phyloP scores from a whole-genome alignment of 37 sponge, comb jelly and placozoan species.

The Bolinopsis microptera region DNA sequence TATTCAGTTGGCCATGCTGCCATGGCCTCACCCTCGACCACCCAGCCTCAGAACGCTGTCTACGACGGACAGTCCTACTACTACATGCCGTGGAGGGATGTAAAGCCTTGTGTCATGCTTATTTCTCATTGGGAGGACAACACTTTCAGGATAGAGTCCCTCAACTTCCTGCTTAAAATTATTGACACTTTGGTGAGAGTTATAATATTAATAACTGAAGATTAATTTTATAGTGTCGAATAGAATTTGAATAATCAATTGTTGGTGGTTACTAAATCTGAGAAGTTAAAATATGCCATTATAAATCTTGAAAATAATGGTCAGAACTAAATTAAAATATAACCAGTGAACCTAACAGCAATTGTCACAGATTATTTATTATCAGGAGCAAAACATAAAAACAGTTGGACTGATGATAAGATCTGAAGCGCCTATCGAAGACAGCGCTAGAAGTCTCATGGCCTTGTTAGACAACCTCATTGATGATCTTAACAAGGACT shows the following conservation, averaged over 20 bases:
- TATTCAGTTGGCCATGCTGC: conserved; percentile 77
- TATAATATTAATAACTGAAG: not conserved
- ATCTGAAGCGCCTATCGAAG: conserved; percentile 49
- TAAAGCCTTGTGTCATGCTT: conserved; percentile 83
- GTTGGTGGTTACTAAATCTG: not conserved
- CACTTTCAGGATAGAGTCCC: conserved; percentile 81
- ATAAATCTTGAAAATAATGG: too few relatives aligned
- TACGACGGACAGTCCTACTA: conserved; percentile 88
- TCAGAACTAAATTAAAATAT: too few relatives aligned
- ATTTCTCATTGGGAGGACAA: conserved; percentile 96
- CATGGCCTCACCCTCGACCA: conserved; percentile 67
- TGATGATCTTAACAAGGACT: not conserved
- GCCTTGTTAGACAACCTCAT: conserved; percentile 9
- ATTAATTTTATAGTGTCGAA: too few relatives aligned
- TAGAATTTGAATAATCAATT: too few relatives aligned
- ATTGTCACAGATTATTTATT: too few relatives aligned
- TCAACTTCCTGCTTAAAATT: conserved; percentile 78
- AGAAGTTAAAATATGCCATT: too few relatives aligned
- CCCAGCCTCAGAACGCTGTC: conserved; percentile 90
- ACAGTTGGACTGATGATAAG: not conserved
- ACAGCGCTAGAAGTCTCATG: conserved; percentile 36
- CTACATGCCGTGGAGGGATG: conserved; percentile 94
- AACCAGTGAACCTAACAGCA: too few relatives aligned
- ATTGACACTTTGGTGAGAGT: conserved; percentile 67
- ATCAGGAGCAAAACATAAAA: conserved; percentile 35